Evolutionary conservation across 2,888 invertebrate genomes (phyloP), one percentile per base, ranked within the genome.

Genomic region (Pomacea canaliculata): DNA sequence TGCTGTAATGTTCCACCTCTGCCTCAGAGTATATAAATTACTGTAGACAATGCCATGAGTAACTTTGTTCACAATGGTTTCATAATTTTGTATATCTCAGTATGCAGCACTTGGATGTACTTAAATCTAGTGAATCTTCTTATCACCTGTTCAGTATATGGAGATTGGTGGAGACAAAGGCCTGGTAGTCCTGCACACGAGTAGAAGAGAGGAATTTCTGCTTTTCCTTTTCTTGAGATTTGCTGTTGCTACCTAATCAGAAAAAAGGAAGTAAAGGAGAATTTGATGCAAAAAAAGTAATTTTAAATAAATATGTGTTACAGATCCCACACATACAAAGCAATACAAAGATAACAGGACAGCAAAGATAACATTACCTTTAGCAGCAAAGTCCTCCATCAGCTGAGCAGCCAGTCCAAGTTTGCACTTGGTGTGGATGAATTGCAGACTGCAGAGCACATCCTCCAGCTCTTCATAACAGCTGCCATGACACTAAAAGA

Each of bases 161-260:
- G 27, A 87, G 78, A 76, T 90, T 90, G 48, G 85, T 83, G 18
- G 87, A 84, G 8, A 90, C 84, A 84, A 91, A 91, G 48, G 83
- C 80, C 65, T 83, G 83, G 81, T 84, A 89, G 56, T 86, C 83
- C 77, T 85, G 76, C 46, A 88, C 80, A 27, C n/a, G 69, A 0
- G 76, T 76, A 37, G 60, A 65, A 9, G 78, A 76, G 74, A 84
- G 70, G 68, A 86, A 83, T 73, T 79, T 84, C 51, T 79, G 70
- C 69, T 83, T 84, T 23, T 86, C 85, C 70, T 82, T 83, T 66
- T 86, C 86, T 69, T 76, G 59, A 3, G 70, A 48, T 73, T 83
- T 87, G 74, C 51, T 86, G 46, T 19, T 74, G 59, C 80, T 62
- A 12, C 73, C 82, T 82, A 71, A 19, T 60, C 18, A 69, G 49